Evolutionary conservation across 2,797 vertebrate species (phyloP).

Genomic region (Tenualosa ilisha): DNA sequence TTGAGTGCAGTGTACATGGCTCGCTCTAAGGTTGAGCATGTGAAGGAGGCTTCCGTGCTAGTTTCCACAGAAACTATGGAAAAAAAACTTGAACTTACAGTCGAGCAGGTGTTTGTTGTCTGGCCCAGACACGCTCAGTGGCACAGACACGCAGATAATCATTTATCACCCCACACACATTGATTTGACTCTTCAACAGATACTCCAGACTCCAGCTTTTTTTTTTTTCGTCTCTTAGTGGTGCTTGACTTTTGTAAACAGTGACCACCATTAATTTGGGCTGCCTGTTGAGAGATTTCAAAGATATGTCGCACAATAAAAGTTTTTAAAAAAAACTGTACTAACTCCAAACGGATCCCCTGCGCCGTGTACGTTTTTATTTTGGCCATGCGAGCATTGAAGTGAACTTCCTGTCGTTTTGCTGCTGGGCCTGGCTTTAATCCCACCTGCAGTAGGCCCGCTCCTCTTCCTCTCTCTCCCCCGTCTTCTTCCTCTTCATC

Average conservation of each 20-base stretch:
- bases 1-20: constrained; percentile 43
- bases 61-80: constrained; percentile 33
- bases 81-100: constrained; percentile 75
- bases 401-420: not conserved
- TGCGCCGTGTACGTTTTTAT: constrained; percentile 48
- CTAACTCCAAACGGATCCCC: constrained; percentile 40
- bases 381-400: constrained; percentile 43
- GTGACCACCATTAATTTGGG: constrained; percentile 54
- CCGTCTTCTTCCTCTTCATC: not conserved
- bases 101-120: constrained; percentile 71
- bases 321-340: constrained; percentile 41
- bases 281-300: constrained; percentile 42
- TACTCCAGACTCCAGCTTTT: constrained; percentile 33
- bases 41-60: constrained; percentile 55
- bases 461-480: not conserved
- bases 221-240: constrained; percentile 34
- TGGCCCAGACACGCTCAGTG: constrained; percentile 48
- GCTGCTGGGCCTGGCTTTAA: not conserved
- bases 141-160: constrained; percentile 58
- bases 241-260: constrained; percentile 66
- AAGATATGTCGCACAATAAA: constrained; percentile 60
- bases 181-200: constrained; percentile 7
- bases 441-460: not conserved
- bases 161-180: constrained; percentile 47
- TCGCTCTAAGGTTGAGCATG: constrained; percentile 41